Base-by-base conservation (phyloP, 2,888 invertebrate species). In the Trichacis sp. region DNA sequence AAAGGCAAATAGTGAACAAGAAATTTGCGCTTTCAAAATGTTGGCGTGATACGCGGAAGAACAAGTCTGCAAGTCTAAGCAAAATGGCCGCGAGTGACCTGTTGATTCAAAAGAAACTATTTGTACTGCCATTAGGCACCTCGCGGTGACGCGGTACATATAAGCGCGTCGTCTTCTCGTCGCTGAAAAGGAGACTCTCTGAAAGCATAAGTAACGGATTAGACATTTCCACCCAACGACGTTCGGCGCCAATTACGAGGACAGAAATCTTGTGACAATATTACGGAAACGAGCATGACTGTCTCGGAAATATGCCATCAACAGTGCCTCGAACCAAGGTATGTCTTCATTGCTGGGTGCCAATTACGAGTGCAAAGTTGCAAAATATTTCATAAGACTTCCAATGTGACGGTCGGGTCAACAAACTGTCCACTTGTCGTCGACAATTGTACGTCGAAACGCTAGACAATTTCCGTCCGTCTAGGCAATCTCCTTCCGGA, bases 21-120 rank as follows among this genome's bases (percentile, higher is more conserved):
- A 79, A 78, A 79, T 78, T 78, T 78, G 76, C 77, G 76, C 75
- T 77, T 75, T 78, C 73, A 66, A 77, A 73, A 76, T 72, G 72
- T 59, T 67, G 51, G 64, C 47, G 62, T 57, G 55, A 52, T 61
- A 56, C 63, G 48, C 61, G 62, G 48, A 52, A 57, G 57, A 55
- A 61, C 55, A 54, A 58, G 59, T 60, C 30, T 54, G 62, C 58
- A 65, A 65, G 64, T 70, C 60, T 61, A 58, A 57, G 62, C 61
- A 61, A 56, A 64, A 66, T 66, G 59, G 58, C 57, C 53, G 59
- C 57, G 47, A 55, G 60, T 65, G 69, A 74, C 74, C 71, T 73
- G 73, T 74, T 74, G 73, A 73, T 74, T 73, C 70, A 73, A 72
- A 78, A 76, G 79, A 78, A 79, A 78, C 77, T 79, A 78, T 79